Evolutionary conservation across 2,797 vertebrate species (phyloP).

Genomic region (Eleutherodactylus coqui): DNA sequence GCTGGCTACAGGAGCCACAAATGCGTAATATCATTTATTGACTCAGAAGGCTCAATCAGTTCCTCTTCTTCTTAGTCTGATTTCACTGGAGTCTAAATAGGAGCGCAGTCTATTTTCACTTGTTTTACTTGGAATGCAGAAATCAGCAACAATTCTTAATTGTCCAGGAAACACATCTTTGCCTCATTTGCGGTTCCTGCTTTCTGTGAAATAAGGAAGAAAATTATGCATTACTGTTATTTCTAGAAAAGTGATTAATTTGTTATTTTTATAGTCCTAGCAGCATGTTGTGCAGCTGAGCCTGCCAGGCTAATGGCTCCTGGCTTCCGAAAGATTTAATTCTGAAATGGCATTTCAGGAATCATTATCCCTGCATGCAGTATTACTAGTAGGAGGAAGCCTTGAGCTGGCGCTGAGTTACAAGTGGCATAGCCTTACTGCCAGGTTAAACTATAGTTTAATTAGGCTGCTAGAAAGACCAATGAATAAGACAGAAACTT

Average conservation of each 20-base stretch:
- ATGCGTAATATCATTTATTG: slow-evolving; percentile 3
- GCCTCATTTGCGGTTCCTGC: slow-evolving; percentile 26
- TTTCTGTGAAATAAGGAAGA: slow-evolving; percentile 1
- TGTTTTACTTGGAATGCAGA: slow-evolving; percentile 45
- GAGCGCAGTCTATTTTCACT: slow-evolving; percentile 3
- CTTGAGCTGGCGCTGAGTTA: background rate
- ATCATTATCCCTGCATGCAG: slow-evolving; percentile 47
- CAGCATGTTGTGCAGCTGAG: slow-evolving; percentile 44
- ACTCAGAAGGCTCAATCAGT: slow-evolving; percentile 25
- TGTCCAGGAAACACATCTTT: slow-evolving; percentile 15
- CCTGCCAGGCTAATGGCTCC: slow-evolving; percentile 46
- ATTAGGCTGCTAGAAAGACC: background rate
- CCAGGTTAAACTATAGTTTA: slow-evolving; percentile 3
- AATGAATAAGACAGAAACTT: background rate
- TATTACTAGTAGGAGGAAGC: slow-evolving; percentile 32
- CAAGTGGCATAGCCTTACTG: background rate
- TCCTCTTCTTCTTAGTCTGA: slow-evolving; percentile 30
- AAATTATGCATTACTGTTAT: slow-evolving; percentile 30
- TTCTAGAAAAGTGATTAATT: slow-evolving; percentile 48
- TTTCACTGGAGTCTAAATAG: slow-evolving; percentile 31
- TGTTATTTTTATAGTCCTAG: slow-evolving; percentile 48
- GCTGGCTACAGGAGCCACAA: background rate
- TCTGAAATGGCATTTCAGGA: slow-evolving; percentile 48
- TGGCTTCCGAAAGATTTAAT: slow-evolving; percentile 36
- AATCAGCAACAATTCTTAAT: background rate